A percentile compares a stretch with the other conserved stretches of the same genome.
phyloP scores from a whole-genome alignment of 2,888 invertebrate species.

The Pachliopta kotzebuea region DNA sequence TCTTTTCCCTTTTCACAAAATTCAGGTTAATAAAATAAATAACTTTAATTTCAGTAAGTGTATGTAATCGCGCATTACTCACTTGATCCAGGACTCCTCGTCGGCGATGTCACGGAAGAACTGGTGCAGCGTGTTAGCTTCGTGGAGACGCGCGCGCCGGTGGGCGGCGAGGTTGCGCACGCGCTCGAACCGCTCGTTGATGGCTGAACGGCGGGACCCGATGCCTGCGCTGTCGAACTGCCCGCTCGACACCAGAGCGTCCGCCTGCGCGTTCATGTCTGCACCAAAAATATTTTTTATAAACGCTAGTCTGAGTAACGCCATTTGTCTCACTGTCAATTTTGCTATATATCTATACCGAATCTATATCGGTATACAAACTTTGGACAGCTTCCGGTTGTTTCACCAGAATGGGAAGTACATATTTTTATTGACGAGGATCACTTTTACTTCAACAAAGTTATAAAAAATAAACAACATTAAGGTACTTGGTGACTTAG shows the following conservation, averaged over 20 bases:
- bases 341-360: too few species aligned
- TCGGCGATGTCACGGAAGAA: slow-evolving; percentile 99
- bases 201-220: slow-evolving; percentile 95
- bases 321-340: too few species aligned
- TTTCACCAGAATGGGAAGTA: too few species aligned
- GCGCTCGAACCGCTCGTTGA: slow-evolving; percentile 97
- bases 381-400: too few species aligned
- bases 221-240: slow-evolving; percentile 99
- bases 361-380: too few species aligned
- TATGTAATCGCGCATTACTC: slow-evolving; percentile 32
- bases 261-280: slow-evolving; percentile 97
- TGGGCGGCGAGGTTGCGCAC: slow-evolving; percentile 95
- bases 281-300: slow-evolving; percentile 32
- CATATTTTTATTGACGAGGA: too few species aligned
- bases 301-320: too few species aligned
- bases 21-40: too few species aligned
- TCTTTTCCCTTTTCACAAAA: slow-evolving; percentile 89
- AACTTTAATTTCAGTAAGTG: too few species aligned
- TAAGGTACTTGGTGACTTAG: too few species aligned
- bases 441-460: too few species aligned
- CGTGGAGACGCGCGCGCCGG: slow-evolving; percentile 94
- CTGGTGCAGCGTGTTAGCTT: slow-evolving; percentile 98
- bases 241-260: slow-evolving; percentile 96
- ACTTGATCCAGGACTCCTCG: slow-evolving; percentile 99
- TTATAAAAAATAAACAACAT: too few species aligned